A percentile compares a stretch with the other conserved stretches of the same genome.
Evolutionary conservation across 2,888 invertebrate species (phyloP).

Genomic region (Nymphalis polychloros): DNA sequence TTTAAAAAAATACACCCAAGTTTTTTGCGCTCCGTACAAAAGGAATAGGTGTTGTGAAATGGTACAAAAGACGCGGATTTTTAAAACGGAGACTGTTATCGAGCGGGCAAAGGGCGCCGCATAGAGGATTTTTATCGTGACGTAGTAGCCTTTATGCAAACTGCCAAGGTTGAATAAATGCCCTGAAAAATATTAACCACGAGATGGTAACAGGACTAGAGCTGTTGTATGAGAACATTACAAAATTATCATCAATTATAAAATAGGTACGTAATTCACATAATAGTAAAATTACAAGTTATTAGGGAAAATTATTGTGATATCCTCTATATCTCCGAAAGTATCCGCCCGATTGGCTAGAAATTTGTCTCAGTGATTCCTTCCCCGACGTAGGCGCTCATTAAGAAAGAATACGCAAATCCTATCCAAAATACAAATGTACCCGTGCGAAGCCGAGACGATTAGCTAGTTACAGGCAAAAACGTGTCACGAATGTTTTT

Average conservation of each 20-base stretch:
- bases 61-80: constrained; percentile 30
- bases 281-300: neutral
- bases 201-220: constrained; percentile 16
- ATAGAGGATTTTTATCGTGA: constrained; percentile 34
- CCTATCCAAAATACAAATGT: too few relatives aligned
- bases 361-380: too few relatives aligned
- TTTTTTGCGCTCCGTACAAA: constrained; percentile 24
- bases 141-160: constrained; percentile 37
- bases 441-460: too few relatives aligned
- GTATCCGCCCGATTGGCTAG: too few relatives aligned
- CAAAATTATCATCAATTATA: constrained; percentile 1
- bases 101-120: constrained; percentile 28
- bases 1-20: constrained; percentile 18
- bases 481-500: too few relatives aligned
- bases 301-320: neutral
- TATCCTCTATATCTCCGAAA: too few relatives aligned
- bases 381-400: too few relatives aligned
- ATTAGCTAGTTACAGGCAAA: too few relatives aligned
- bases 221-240: constrained; percentile 5
- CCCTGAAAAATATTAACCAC: constrained; percentile 41
- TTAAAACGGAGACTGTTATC: constrained; percentile 29
- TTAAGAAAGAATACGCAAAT: too few relatives aligned
- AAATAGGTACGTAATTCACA: neutral
- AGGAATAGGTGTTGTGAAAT: constrained; percentile 26
- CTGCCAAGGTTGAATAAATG: constrained; percentile 39